phyloP scores from a whole-genome alignment of 2,888 invertebrate species.

The Flexamia atlantica region DNA sequence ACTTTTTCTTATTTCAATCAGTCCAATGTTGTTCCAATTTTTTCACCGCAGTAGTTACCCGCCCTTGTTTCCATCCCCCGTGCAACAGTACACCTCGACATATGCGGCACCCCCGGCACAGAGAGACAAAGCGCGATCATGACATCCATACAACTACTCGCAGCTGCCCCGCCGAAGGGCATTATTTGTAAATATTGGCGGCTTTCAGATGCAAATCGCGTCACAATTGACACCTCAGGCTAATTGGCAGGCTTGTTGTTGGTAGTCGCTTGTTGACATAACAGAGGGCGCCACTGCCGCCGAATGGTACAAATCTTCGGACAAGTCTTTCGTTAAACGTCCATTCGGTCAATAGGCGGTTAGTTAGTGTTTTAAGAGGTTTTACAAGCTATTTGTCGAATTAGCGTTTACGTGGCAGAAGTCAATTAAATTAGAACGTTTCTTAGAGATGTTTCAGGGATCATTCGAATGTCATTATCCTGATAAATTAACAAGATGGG shows the following conservation, averaged over 20 bases:
- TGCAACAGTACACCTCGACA: slow-evolving; percentile 50
- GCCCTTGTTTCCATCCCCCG: slow-evolving; percentile 22
- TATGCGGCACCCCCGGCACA: slow-evolving; percentile 40
- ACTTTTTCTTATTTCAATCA: too few species aligned
- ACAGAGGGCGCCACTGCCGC: slow-evolving; percentile 10
- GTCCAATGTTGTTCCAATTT: too few species aligned
- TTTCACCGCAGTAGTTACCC: neutral
- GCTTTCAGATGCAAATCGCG: slow-evolving; percentile 54
- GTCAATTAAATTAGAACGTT: too few species aligned
- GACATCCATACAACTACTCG: slow-evolving; percentile 27
- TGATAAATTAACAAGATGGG: too few species aligned
- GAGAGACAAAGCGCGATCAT: slow-evolving; percentile 3
- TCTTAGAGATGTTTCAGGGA: too few species aligned
- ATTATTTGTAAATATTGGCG: slow-evolving; percentile 60
- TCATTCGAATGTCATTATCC: too few species aligned
- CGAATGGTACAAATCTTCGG: neutral
- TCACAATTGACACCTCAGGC: slow-evolving; percentile 57
- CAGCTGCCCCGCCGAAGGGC: neutral
- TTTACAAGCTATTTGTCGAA: neutral
- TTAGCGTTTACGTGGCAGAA: neutral
- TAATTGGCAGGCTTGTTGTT: slow-evolving; percentile 59
- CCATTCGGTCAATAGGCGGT: neutral
- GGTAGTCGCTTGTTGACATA: slow-evolving; percentile 50
- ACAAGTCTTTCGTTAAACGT: slow-evolving; percentile 17
- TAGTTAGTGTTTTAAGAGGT: neutral